These are phyloP conservation scores for Microtus ochrogaster DNA, from an alignment of 2,113 vertebrate species.

Conservation along the genomic window DNA sequence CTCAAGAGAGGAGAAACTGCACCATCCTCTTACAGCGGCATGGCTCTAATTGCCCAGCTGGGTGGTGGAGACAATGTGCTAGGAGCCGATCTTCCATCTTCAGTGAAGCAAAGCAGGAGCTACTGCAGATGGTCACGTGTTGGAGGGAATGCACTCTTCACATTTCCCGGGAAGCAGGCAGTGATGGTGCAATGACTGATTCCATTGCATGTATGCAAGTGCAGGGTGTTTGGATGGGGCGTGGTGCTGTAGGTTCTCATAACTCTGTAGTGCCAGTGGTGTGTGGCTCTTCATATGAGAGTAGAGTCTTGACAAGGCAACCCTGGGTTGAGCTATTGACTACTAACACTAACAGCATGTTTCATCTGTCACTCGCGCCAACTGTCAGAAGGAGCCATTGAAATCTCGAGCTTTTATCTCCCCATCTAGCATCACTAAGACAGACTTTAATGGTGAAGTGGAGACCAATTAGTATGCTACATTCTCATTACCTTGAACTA, in stretches of 20 bases:
- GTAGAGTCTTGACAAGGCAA: not conserved
- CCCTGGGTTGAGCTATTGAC: not conserved
- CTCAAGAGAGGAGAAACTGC: not conserved
- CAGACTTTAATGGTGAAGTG: not conserved
- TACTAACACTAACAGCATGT: not conserved
- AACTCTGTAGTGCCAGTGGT: not conserved
- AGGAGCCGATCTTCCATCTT: not conserved
- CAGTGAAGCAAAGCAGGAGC: not conserved
- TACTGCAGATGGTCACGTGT: not conserved
- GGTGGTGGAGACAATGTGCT: not conserved
- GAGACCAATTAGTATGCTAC: not conserved
- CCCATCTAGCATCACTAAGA: not conserved
- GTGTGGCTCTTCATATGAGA: not conserved
- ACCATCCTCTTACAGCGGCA: not conserved
- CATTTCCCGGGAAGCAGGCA: not conserved
- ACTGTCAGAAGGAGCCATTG: not conserved
- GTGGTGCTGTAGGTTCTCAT: not conserved
- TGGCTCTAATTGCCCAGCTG: not conserved
- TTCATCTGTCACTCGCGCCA: not conserved
- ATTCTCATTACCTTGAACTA: not conserved
- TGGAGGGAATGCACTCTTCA: not conserved
- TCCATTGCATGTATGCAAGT: no score
- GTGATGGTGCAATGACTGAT: not conserved
- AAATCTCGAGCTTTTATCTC: not conserved
- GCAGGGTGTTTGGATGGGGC: not conserved